Base-by-base conservation (phyloP, 1,140 invertebrate genomes). In the Lepidurus couesii region DNA sequence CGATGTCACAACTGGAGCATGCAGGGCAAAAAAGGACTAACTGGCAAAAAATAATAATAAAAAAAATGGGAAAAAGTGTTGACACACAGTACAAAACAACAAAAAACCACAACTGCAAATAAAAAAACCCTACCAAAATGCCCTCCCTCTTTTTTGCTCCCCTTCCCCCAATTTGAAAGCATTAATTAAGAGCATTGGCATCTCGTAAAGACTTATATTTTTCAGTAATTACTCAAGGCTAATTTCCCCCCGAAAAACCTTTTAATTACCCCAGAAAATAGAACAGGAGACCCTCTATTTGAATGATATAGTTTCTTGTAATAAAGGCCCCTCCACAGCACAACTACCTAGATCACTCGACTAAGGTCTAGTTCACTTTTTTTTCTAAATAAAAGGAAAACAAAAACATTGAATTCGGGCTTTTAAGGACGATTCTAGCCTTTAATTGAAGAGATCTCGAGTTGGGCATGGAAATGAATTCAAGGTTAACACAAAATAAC, bases 251-350 rank as follows among this genome's bases (percentile, higher is more conserved):
- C 7, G n/a, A 16, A 65, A 21, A 65, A 65, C 53, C n/a, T 16
- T 65, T 47, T 21, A n/a, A 21, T 21, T 7, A 65, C 53, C 53
- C 53, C 53, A 21, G 13, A 65, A 65, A 65, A 65, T n/a, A 65
- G 45, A 16, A 10, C 45, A 7, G 53, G 53, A 34, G 34, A 34
- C 34, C 34, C 53, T 65, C 53, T 13, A 7, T 47, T 65, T 65
- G 21, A 65, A 65, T 9, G 8, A 65, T 65, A 65, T 10, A 34
- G 34, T 34, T 34, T 34, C 16, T 47, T 65, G 1, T 65, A 65
- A 13, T 65, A 65, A 65, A 65, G 53, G 53, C 53, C 53, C 53
- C 53, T n/a, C 53, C n/a, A 65, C 53, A 65, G 13, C 53, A 65
- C 53, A 16, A 65, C 16, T 65, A 21, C 21, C 53, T 65, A 10